phyloP scores from a whole-genome alignment of 1,140 invertebrate genomes.

The Metaphire vulgaris region DNA sequence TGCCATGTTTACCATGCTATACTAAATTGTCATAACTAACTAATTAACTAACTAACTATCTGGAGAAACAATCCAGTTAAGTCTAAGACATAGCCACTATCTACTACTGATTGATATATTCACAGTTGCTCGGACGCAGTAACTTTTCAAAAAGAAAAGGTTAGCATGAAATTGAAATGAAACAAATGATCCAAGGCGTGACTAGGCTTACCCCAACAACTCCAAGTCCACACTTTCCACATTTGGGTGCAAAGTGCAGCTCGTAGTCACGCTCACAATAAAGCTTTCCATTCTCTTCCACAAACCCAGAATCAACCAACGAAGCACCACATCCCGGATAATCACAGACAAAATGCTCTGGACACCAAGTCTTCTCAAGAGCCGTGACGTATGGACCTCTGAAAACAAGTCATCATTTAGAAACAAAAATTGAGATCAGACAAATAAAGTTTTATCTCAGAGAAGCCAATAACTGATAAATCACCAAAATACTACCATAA shows the following conservation, averaged over 20 bases:
- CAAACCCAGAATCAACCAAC: conserved; percentile 92
- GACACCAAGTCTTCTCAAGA: conserved; percentile 95
- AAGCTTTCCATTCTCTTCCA: conserved; percentile 85
- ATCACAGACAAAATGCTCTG: conserved; percentile 93
- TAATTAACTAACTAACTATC: too few relatives aligned
- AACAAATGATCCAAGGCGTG: too few relatives aligned
- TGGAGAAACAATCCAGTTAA: too few relatives aligned
- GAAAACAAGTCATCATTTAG: conserved; percentile 13
- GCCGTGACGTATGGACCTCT: conserved; percentile 93
- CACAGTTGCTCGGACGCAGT: too few relatives aligned
- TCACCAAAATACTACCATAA: background rate
- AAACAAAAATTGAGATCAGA: background rate
- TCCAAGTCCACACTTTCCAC: conserved; percentile 84
- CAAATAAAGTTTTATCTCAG: background rate
- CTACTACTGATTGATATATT: too few relatives aligned
- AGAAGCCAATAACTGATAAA: too few relatives aligned
- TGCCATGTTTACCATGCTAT: too few relatives aligned
- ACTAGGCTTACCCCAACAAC: conserved; percentile 71
- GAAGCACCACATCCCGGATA: conserved; percentile 78
- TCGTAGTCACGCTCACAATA: conserved; percentile 99
- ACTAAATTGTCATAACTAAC: too few relatives aligned
- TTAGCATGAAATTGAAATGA: too few relatives aligned
- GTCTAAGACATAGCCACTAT: too few relatives aligned
- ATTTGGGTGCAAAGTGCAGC: conserved; percentile 85
- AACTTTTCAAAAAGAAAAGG: too few relatives aligned